Base-by-base conservation (phyloP, 1,140 invertebrate genomes). In the Lethrus apterus region DNA sequence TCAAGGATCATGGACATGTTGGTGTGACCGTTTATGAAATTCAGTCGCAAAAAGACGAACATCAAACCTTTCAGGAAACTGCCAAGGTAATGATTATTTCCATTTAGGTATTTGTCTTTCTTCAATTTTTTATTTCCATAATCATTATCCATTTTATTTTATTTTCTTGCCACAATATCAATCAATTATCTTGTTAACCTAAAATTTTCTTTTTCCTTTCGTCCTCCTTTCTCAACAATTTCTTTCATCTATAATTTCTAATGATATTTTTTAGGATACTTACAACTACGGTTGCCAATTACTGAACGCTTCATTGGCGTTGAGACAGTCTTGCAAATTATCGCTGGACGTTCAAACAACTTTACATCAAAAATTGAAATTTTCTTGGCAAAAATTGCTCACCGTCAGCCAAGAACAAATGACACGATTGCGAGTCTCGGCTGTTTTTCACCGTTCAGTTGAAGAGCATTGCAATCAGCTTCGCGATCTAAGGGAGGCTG, bases 221-320 rank as follows among this genome's bases (percentile, higher is more conserved):
- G n/a, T n/a, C n/a, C n/a, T n/a, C n/a, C n/a, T n/a, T n/a, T n/a
- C n/a, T n/a, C n/a, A n/a, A n/a, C n/a, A n/a, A n/a, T n/a, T n/a
- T n/a, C n/a, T n/a, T n/a, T n/a, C n/a, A n/a, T n/a, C n/a, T n/a
- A n/a, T n/a, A n/a, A n/a, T n/a, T n/a, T n/a, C n/a, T n/a, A n/a
- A n/a, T n/a, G n/a, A 13, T 9, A 7, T 21, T 15, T 44, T 44
- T 34, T 21, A 47, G 84, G 80, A 81, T 20, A 86, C 84, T 2
- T 87, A 82, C 59, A 80, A 87, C 38, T 89, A 87, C 57, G 86
- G 85, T 3, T 81, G 79, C 57, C 83, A 86, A 66, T 62, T 87
- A 38, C 67, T 86, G 8, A 81, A 81, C 55, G 84, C 83, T 9
- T 79, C 84, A n/a, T 66, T 84, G 29, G 74, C 82, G n/a, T 57